These are phyloP conservation scores for Agonopterix subpropinquella DNA, from an alignment of 2,888 invertebrate genomes.

Conservation along the genomic window DNA sequence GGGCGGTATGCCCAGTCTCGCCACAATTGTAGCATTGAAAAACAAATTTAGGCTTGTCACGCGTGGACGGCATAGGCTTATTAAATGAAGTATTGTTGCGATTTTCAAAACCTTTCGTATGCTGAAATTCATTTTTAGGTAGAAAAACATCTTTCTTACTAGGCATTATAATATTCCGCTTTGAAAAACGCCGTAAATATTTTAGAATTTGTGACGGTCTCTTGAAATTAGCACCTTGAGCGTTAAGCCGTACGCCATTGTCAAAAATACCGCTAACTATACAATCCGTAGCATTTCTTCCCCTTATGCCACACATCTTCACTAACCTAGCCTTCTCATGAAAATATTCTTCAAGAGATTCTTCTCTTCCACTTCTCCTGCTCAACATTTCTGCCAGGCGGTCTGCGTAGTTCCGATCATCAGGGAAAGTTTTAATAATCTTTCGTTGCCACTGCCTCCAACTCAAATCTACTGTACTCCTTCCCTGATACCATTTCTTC, in stretches of 20 bases:
- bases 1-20: not conserved
- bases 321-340: slow-evolving; percentile 10
- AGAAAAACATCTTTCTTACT: not conserved
- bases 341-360: no score
- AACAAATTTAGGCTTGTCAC: not conserved
- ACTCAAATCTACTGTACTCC: slow-evolving; percentile 8
- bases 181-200: slow-evolving; percentile 5
- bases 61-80: not conserved
- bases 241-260: slow-evolving; percentile 5
- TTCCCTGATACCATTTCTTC: slow-evolving; percentile 16
- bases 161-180: not conserved
- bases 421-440: slow-evolving; percentile 14
- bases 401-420: slow-evolving; percentile 15
- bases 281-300: slow-evolving; percentile 11
- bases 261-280: slow-evolving; percentile 9
- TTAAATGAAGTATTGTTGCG: not conserved
- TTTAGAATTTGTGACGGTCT: slow-evolving; percentile 1
- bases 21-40: not conserved
- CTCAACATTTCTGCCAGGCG: slow-evolving; percentile 13
- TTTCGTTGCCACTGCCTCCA: slow-evolving; percentile 17
- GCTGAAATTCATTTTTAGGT: not conserved
- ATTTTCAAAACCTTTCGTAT: not conserved
- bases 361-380: slow-evolving; percentile 9
- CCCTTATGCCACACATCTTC: slow-evolving; percentile 9
- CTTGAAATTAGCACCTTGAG: slow-evolving; percentile 5